Evolutionary conservation across 2,888 invertebrate species (phyloP), one percentile per base, ranked within the genome.

Genomic region (Drosophila pullipes): DNA sequence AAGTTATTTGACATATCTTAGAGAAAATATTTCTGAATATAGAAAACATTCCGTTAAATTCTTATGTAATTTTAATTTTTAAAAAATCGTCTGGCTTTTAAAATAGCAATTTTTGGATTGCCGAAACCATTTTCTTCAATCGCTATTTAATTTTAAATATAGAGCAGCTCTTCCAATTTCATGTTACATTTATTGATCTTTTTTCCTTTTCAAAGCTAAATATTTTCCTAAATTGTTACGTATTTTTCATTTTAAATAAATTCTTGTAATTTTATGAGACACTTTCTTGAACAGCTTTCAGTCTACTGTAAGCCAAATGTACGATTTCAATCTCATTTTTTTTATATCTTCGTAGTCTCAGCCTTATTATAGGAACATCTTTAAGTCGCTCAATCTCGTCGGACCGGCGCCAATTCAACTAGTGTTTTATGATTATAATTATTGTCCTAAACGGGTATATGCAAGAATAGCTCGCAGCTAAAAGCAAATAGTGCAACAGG

Each of bases 401-500:
- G n/a, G 22, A 9, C 6, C 4, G 22, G 7, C 44, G 3, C n/a
- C 66, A 22, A 37, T 33, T 22, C 9, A 30, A 37, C 31, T 18
- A 37, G 67, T 39, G 66, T 39, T 57, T 57, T 41, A 57, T 35
- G 50, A 52, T 58, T 35, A 69, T 69, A 57, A 68, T 76, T 76
- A 71, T 72, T 77, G 81, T 80, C 73, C 69, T 59, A 68, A 18
- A 31, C 61, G 53, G 41, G 39, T 55, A 44, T 53, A 61, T 73
- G 55, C 44, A 54, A 72, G 47, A 47, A 47, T 47, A 47, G 47
- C 47, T 73, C 57, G 60, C 54, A 61, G 70, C 49, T 5, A 50
- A 39, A 44, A 49, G 33, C 33, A 53, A 62, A 57, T 72, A 85
- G 78, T 83, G 81, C 76, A 85, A 86, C 86, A 81, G 73, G 86